Base-by-base conservation (phyloP, 53 echinoderm and acorn worm species). In the Temnopleurus reevesii region DNA sequence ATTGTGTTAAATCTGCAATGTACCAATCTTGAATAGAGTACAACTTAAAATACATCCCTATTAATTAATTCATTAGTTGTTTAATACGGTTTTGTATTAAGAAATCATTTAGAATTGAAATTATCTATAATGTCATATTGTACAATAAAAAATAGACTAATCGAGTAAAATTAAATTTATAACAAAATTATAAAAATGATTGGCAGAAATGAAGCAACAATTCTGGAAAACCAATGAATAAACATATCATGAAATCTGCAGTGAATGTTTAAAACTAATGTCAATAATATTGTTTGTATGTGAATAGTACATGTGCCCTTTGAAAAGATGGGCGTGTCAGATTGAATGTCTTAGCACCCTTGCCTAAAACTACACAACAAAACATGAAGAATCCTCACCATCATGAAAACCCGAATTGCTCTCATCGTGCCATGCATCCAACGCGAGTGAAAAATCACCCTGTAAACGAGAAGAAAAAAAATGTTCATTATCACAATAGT, bases 371-470 rank as follows among this genome's bases (percentile, higher is more conserved):
- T 55, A 55, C 35, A 83, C 51, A 83, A 51, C 29, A 81, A n/a
- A 81, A 56, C 83, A 83, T 28, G 49, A 86, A 10, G 10, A 45
- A 89, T 61, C 51, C 93, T 91, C 86, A 95, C 95, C 95, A 91
- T 89, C 91, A 45, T 53, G 19, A 7, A 82, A 83, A 54, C 90
- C 91, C 41, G 90, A 49, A 59, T 71, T 79, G 64, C 81, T 91
- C 10, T 86, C 93, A 65, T 92, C 89, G 84, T 97, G 97, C 90
- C 91, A 94, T 55, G 95, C 97, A 86, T 95, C 94, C 35, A 97
- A 90, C 46, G 95, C 94, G 55, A 97, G 90, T 81, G 95, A 94
- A 90, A 97, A 97, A 71, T 93, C 91, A 77, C 91, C 93, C 97
- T 97, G 89, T 71, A 49, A 12, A 47, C 91, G 81, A 81, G 38